Percentiles rank a stretch among this genome's conserved stretches.
Conservation (phyloP, 1,140 invertebrate genomes). For the Heliconius hermathena region DNA sequence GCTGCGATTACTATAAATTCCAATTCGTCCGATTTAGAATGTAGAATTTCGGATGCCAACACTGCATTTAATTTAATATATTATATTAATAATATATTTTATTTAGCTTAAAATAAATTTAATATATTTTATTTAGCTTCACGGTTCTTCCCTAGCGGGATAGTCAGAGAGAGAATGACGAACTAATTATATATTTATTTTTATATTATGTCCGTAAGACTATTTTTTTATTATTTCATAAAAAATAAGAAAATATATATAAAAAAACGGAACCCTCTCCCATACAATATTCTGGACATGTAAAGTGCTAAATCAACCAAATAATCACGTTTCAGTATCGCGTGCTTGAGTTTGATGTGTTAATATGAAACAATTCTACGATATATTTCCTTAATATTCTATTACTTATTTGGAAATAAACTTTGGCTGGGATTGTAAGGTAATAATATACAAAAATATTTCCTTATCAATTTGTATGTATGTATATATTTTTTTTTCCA, state of each 20-base stretch:
- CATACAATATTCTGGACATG: not conserved
- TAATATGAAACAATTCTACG: not conserved
- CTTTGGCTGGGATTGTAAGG: not conserved
- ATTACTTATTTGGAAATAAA: not conserved
- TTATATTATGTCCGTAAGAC: no score
- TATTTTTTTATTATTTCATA: not conserved
- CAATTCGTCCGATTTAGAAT: no score
- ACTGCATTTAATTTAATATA: not conserved
- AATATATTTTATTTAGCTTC: not conserved
- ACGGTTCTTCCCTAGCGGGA: no score
- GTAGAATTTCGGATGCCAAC: no score
- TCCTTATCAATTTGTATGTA: no score
- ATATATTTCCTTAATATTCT: not conserved
- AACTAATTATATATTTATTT: no score
- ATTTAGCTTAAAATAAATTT: no score
- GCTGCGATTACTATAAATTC: no score
- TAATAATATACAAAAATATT: not conserved
- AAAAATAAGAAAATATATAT: not conserved
- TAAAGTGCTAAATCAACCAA: not conserved
- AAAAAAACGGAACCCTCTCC: not conserved
- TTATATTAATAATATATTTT: no score
- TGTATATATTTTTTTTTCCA: no score
- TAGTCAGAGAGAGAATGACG: no score
- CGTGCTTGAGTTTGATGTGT: not conserved
- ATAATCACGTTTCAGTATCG: constrained; percentile 10